Percentiles rank a stretch among this genome's conserved stretches.
phyloP scores from a whole-genome alignment of 2,888 invertebrate species.

The Trichopria drosophilae region DNA sequence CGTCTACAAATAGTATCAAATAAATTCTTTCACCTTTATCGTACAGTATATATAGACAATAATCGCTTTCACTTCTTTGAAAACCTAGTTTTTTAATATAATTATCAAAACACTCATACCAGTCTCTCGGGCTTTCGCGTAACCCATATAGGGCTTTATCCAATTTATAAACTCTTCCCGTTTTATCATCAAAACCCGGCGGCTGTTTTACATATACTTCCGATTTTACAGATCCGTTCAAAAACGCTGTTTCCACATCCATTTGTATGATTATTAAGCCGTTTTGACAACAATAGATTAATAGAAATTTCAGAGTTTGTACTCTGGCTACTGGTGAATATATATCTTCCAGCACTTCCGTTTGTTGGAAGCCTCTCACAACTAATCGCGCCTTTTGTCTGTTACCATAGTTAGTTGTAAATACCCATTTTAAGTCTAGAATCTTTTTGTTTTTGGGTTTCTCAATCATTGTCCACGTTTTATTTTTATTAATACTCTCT shows the following conservation, averaged over 20 bases:
- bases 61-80: conserved; percentile 19
- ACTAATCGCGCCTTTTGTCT: conserved; percentile 3
- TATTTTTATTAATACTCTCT: not conserved
- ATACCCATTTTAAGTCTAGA: conserved; percentile 20
- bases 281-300: conserved; percentile 24
- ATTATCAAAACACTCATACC: conserved; percentile 17
- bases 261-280: conserved; percentile 8
- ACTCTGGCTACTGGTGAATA: conserved; percentile 24
- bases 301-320: conserved; percentile 20
- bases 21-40: not conserved
- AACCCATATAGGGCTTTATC: conserved; percentile 17
- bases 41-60: conserved; percentile 16
- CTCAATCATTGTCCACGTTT: conserved; percentile 18
- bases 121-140: conserved; percentile 11
- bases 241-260: conserved; percentile 17
- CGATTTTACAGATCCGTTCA: conserved; percentile 14
- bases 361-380: conserved; percentile 1
- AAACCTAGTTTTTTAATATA: conserved; percentile 13
- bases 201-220: conserved; percentile 23
- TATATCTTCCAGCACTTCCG: conserved; percentile 8
- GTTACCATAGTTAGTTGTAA: not conserved
- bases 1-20: conserved; percentile 2
- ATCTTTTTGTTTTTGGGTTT: conserved; percentile 16
- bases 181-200: conserved; percentile 4
- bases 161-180: conserved; percentile 6